phyloP scores from a whole-genome alignment of 1,140 invertebrate species.

The Polyergus mexicanus region DNA sequence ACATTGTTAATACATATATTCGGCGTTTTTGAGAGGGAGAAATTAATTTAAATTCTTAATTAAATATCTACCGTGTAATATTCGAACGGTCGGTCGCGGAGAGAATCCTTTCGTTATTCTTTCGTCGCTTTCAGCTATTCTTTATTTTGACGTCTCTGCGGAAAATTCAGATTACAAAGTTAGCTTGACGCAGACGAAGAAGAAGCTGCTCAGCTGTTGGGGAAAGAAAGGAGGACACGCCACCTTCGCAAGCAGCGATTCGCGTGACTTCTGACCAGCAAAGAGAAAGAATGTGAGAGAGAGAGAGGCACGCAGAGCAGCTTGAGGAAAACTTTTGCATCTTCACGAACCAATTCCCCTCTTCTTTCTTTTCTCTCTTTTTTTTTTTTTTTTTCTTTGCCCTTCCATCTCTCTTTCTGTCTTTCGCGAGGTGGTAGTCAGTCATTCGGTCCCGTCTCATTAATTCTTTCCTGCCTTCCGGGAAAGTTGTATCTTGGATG shows the following conservation, averaged over 20 bases:
- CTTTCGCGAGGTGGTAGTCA: slow-evolving; percentile 46
- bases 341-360: slow-evolving; percentile 51
- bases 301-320: slow-evolving; percentile 59
- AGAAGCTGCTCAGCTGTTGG: slow-evolving; percentile 32
- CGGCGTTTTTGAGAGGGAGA: neutral
- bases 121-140: slow-evolving; percentile 24
- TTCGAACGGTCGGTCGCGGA: neutral
- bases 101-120: slow-evolving; percentile 41
- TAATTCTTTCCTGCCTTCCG: slow-evolving; percentile 66
- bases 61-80: slow-evolving; percentile 27
- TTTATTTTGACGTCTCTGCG: slow-evolving; percentile 41
- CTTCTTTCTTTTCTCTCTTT: slow-evolving; percentile 20
- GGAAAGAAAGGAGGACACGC: slow-evolving; percentile 49
- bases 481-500: slow-evolving; percentile 60
- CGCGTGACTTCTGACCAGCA: slow-evolving; percentile 63
- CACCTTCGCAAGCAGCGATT: slow-evolving; percentile 57
- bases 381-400: slow-evolving; percentile 10
- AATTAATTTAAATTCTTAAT: slow-evolving; percentile 29
- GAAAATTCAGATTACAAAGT: slow-evolving; percentile 74
- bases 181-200: slow-evolving; percentile 37
- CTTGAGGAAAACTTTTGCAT: slow-evolving; percentile 66
- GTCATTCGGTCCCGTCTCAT: slow-evolving; percentile 55
- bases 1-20: slow-evolving; percentile 3
- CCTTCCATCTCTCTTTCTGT: neutral
- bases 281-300: slow-evolving; percentile 23